Base-by-base conservation (phyloP, 2,113 vertebrate species). In the Glareola pratincola region DNA sequence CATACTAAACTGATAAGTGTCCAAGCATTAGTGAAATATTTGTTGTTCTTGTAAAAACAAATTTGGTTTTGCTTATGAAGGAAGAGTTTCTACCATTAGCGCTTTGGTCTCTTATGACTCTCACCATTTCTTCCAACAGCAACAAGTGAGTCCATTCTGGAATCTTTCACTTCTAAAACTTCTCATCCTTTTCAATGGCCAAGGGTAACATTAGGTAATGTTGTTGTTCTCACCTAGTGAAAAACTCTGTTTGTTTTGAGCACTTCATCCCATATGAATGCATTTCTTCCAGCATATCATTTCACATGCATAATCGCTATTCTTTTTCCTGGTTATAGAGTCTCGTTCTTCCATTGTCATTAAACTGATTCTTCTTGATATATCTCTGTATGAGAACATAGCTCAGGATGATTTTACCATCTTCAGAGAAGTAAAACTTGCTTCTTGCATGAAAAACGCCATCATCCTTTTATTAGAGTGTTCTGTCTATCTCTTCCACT, bases 161-260 rank as follows among this genome's bases (percentile, higher is more conserved):
- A 98, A 90, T 98, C 97, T 98, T 88, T 98, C 94, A 97, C 97
- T 97, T 94, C 97, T 96, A 97, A 98, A 98, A 97, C 96, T 97
- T 95, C 97, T 97, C 98, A 4, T 93, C 97, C 97, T 96, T 97
- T 98, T 98, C 97, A 98, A 69, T 95, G 97, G 98, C 98, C 98
- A 98, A 98, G 95, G 95, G 97, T 97, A 98, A 98, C 98, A 96
- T 96, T 97, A 97, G 98, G 98, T 98, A 98, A 98, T 97, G 97
- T 91, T 94, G 68, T 97, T 98, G 67, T 98, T 98, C 97, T 97
- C 81, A 91, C 59, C 60, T 76, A 91, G 92, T 96, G 96, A 97
- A 97, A 94, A 94, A 39, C 77, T 72, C 88, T 48, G 10, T 97
- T 98, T 96, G 53, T 97, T 96, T 96, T 96, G 84, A 96, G 92